Conservation (phyloP, 2,888 invertebrate genomes). For the Pandemis heparana region DNA sequence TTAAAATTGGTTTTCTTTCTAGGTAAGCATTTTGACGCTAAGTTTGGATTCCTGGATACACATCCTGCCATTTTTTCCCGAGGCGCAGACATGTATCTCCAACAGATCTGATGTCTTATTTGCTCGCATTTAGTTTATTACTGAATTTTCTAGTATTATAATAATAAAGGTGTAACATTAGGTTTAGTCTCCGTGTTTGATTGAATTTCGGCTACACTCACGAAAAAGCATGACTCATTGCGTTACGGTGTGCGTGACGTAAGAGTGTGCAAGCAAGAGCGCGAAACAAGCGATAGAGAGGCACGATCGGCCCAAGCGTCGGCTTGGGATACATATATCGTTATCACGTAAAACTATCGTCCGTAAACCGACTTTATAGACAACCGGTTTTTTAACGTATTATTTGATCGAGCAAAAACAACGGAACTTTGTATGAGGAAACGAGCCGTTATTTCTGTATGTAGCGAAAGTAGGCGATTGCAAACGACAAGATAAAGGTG, state of each 20-base stretch:
- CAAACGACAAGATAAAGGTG: constrained; percentile 45
- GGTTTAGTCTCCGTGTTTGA: background rate
- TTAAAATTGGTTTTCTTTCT: constrained; percentile 44
- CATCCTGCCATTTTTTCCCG: constrained; percentile 74
- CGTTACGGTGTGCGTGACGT: no score
- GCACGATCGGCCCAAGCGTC: no score
- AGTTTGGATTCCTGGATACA: constrained; percentile 73
- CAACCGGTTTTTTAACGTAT: no score
- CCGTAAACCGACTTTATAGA: no score
- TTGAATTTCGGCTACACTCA: no score
- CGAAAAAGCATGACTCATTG: no score
- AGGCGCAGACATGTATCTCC: constrained; percentile 63
- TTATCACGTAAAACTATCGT: no score
- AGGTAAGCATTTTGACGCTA: constrained; percentile 71
- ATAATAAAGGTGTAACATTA: background rate
- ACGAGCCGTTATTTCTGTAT: background rate
- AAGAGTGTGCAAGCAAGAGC: no score
- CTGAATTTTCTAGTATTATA: background rate
- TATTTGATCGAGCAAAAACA: no score
- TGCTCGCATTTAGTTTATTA: constrained; percentile 54
- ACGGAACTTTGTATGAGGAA: no score
- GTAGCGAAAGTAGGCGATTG: constrained; percentile 34
- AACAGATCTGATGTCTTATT: constrained; percentile 70
- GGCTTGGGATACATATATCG: no score
- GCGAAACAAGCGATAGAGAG: no score